These are phyloP conservation scores for Haliaeetus leucogaster DNA, from an alignment of 2,113 vertebrate genomes.

Conservation along the genomic window DNA sequence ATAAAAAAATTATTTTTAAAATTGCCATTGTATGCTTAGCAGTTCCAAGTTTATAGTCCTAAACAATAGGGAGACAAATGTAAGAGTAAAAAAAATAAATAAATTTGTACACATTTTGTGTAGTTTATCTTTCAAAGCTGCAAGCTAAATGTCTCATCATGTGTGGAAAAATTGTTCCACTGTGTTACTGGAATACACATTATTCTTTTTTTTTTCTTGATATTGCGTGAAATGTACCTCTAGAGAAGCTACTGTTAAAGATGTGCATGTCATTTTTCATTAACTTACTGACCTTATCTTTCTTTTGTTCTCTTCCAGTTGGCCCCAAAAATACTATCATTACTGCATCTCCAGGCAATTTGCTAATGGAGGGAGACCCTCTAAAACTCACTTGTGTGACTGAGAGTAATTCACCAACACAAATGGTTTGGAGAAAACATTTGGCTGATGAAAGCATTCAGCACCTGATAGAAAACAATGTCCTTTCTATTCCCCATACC, in stretches of 20 bases:
- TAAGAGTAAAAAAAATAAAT: background rate
- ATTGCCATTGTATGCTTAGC: background rate
- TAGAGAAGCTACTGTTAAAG: background rate
- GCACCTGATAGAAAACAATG: background rate
- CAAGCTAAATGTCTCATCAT: background rate
- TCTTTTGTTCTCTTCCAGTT: constrained; percentile 36
- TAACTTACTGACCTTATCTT: background rate
- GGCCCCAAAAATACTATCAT: constrained; percentile 50
- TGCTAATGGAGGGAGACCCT: background rate
- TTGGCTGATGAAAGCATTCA: background rate
- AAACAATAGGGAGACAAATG: background rate
- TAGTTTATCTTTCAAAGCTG: background rate
- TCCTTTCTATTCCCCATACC: constrained; percentile 9
- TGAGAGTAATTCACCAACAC: constrained; percentile 51
- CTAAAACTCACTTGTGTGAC: constrained; percentile 46
- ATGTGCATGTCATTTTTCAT: background rate
- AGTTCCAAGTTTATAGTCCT: background rate
- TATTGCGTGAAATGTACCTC: background rate
- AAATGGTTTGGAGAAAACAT: constrained; percentile 45
- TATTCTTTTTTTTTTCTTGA: background rate
- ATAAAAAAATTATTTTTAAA: background rate
- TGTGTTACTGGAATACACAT: background rate
- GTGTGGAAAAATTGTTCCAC: background rate
- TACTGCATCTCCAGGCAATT: background rate
- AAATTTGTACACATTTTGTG: background rate